Evolutionary conservation across 2,113 vertebrate genomes (phyloP), one percentile per base, ranked within the genome.

Genomic region (Colistium nudipinnis): DNA sequence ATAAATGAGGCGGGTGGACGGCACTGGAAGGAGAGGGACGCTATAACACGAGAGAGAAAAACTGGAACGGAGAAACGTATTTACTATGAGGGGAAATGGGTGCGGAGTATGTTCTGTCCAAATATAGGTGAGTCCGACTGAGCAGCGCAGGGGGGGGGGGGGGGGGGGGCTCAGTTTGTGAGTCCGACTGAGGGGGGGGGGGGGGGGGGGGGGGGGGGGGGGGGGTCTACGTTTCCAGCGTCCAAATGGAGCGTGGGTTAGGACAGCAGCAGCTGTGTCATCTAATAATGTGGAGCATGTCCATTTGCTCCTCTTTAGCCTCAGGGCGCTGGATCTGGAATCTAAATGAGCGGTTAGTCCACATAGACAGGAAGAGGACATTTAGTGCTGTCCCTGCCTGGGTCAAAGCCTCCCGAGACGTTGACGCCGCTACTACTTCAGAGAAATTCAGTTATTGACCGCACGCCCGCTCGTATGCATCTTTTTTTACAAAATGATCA

Each of bases 361-460:
- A 36, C 35, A 48, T 0, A 20, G 55, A 55, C 64, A 74, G 85
- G 76, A 75, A 60, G 81, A 49, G 54, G 45, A 70, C 52, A 66
- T 67, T 61, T 45, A 61, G 31, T 28, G 47, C 8, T 2, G 10
- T 20, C 41, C 36, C 51, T 20, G 17, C 25, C n/a, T 9, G 66
- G 83, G 57, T 77, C 54, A 75, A 44, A 60, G 57, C 35, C 76
- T 30, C n/a, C n/a, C n/a, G n/a, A n/a, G n/a, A n/a, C n/a, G n/a
- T n/a, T n/a, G n/a, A n/a, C n/a, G n/a, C n/a, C n/a, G n/a, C n/a
- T n/a, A n/a, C n/a, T n/a, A n/a, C n/a, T n/a, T n/a, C n/a, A n/a
- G n/a, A n/a, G n/a, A n/a, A n/a, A n/a, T n/a, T n/a, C n/a, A n/a
- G n/a, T n/a, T n/a, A n/a, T n/a, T n/a, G n/a, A n/a, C n/a, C n/a